Conservation (phyloP, 2,113 vertebrate genomes). For the Rhadina sibilatrix region DNA sequence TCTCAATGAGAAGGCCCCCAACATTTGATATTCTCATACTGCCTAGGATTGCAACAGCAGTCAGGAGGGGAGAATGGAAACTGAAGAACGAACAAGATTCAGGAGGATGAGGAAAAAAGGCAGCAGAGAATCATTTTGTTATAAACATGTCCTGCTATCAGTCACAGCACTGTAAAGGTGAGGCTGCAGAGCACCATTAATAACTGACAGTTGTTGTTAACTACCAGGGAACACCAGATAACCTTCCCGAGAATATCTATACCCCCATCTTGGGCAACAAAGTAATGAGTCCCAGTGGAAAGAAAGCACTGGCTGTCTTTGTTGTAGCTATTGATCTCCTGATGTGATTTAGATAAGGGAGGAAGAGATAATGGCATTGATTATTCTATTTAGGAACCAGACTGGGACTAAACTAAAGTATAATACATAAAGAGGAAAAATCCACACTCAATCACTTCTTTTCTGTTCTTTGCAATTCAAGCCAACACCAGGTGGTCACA, state of each 20-base stretch:
- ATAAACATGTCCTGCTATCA: not conserved
- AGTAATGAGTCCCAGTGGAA: conserved; percentile 81
- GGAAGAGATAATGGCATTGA: conserved; percentile 84
- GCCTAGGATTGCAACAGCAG: not conserved
- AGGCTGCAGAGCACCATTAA: conserved; percentile 49
- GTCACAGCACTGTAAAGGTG: not conserved
- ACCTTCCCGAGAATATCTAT: conserved; percentile 68
- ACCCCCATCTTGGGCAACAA: conserved; percentile 62
- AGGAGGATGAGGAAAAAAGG: not conserved
- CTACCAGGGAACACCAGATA: conserved; percentile 72
- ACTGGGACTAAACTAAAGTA: conserved; percentile 73
- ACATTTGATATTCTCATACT: conserved; percentile 13
- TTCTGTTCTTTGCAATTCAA: conserved; percentile 55
- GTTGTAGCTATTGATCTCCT: conserved; percentile 80
- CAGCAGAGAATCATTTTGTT: not conserved
- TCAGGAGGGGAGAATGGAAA: not conserved
- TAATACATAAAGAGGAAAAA: conserved; percentile 60
- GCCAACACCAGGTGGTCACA: conserved; percentile 4
- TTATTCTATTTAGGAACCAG: conserved; percentile 82
- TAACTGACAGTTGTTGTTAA: conserved; percentile 76
- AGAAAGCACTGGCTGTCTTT: conserved; percentile 67
- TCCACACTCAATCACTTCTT: conserved; percentile 60
- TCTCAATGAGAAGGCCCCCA: conserved; percentile 66
- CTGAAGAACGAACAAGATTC: not conserved
- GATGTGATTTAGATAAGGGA: conserved; percentile 83